Evolutionary conservation across 1,140 invertebrate genomes (phyloP).

Genomic region (Drosophila grimshawi): DNA sequence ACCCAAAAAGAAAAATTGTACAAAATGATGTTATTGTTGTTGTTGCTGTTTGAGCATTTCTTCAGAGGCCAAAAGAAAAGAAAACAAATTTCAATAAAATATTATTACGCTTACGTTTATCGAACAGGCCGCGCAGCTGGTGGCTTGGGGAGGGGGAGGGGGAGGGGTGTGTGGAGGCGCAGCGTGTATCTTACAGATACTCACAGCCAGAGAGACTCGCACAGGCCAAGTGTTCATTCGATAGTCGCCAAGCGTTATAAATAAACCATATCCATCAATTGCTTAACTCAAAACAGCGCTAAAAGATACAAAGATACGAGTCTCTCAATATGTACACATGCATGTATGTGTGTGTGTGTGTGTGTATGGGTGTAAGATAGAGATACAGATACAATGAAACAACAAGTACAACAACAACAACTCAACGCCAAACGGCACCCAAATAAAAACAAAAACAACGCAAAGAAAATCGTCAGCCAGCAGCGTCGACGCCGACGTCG

Average conservation of each 20-base stretch:
- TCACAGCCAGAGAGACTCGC: constrained; percentile 54
- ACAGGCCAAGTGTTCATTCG: constrained; percentile 58
- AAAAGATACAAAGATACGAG: constrained; percentile 80
- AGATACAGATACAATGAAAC: constrained; percentile 59
- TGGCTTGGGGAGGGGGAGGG: constrained; percentile 9
- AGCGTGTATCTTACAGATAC: constrained; percentile 75
- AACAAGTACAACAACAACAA: constrained; percentile 54
- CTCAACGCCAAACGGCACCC: constrained; percentile 61
- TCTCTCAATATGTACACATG: not conserved
- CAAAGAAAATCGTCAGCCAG: constrained; percentile 69
- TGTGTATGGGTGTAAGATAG: constrained; percentile 34
- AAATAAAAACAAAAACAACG: constrained; percentile 75
- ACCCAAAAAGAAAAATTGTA: constrained; percentile 50
- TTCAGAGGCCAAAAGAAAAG: constrained; percentile 54
- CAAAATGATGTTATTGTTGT: constrained; percentile 19
- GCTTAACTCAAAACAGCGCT: constrained; percentile 82
- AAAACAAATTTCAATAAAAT: constrained; percentile 83
- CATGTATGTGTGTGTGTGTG: constrained; percentile 19
- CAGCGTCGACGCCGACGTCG: constrained; percentile 29
- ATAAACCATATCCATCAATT: constrained; percentile 83
- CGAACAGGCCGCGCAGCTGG: constrained; percentile 46
- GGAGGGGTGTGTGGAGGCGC: constrained; percentile 25
- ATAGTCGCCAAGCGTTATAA: constrained; percentile 81
- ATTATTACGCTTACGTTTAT: constrained; percentile 83
- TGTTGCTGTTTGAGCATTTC: constrained; percentile 46